phyloP scores from a whole-genome alignment of 2,113 vertebrate species.

The Crotalus tigris region DNA sequence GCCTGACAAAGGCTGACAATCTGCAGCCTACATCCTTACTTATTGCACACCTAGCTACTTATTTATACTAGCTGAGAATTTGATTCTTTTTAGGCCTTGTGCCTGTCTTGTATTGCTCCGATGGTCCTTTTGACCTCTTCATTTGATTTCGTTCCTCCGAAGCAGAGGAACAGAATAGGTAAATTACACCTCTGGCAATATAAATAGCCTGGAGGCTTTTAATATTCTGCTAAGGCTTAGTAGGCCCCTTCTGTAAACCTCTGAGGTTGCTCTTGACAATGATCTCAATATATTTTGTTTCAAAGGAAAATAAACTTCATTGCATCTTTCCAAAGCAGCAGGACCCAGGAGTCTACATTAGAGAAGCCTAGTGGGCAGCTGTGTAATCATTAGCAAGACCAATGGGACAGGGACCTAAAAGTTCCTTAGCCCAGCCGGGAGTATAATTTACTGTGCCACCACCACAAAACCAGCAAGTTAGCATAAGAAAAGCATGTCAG shows the following conservation, averaged over 20 bases:
- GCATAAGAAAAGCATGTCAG: constrained; percentile 55
- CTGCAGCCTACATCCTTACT: constrained; percentile 36
- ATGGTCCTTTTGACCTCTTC: constrained; percentile 58
- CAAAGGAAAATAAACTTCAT: constrained; percentile 71
- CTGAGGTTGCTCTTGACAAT: constrained; percentile 63
- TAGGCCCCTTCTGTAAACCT: constrained; percentile 63
- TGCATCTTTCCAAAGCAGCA: constrained; percentile 59
- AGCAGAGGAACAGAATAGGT: constrained; percentile 50
- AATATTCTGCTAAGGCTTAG: constrained; percentile 66
- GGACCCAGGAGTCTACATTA: constrained; percentile 49
- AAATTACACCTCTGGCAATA: constrained; percentile 66
- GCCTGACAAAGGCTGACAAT: background rate
- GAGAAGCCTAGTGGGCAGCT: constrained; percentile 68
- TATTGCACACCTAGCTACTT: constrained; percentile 49
- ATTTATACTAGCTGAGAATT: constrained; percentile 61
- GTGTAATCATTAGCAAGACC: constrained; percentile 70
- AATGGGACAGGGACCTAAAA: constrained; percentile 48
- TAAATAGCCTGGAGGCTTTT: constrained; percentile 66
- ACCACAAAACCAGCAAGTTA: constrained; percentile 61
- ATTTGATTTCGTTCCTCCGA: constrained; percentile 60
- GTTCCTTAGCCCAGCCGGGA: constrained; percentile 58
- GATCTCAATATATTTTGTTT: constrained; percentile 71
- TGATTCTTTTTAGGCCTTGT: constrained; percentile 52
- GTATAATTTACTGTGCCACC: constrained; percentile 68
- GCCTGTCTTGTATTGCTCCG: constrained; percentile 52